Base-by-base conservation (phyloP, 2,797 vertebrate species). In the Leontopithecus rosalia region DNA sequence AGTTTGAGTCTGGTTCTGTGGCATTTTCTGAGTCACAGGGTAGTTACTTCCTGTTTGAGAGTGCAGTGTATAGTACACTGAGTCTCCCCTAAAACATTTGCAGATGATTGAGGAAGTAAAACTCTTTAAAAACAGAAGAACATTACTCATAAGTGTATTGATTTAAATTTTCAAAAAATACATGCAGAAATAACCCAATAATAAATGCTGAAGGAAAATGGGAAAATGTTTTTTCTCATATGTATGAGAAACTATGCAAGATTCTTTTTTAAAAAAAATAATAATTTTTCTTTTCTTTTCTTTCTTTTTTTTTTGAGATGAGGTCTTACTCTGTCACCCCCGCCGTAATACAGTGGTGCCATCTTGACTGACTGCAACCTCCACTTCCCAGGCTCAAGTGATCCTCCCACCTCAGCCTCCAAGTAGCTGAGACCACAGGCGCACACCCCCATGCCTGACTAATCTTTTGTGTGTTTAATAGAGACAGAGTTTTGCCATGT, bases 61-160 rank as follows among this genome's bases (percentile, higher is more conserved):
- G 30, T 26, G 2, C 5, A 55, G 2, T 8, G 12, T 43, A 1
- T 30, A 64, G 50, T 4, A 26, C 24, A 4, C 15, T 0, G 7
- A 61, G 39, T 43, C 70, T 94, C 43, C 55, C n/a, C 36, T 46
- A 8, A 76, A 26, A 76, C 2, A 0, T 43, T 86, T 57, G 87
- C 83, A 48, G 73, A 52, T 9, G 48, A 79, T 43, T 92, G 76
- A 93, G 96, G 97, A 97, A 97, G 88, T 92, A 91, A 95, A 97
- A 97, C 93, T 72, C 79, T 50, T 90, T 73, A 90, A 88, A 96
- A 96, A 73, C 75, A 39, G 76, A 46, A 94, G 95, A 94, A 75
- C 28, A 80, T 82, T 50, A 79, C 83, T 41, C 91, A 11, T 77
- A 95, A 24, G 20, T 84, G 11, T 73, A 39, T 19, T 89, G 92